These are phyloP conservation scores for Ricordea florida DNA, from an alignment of 92 coral and sea anemone species.

Conservation along the genomic window DNA sequence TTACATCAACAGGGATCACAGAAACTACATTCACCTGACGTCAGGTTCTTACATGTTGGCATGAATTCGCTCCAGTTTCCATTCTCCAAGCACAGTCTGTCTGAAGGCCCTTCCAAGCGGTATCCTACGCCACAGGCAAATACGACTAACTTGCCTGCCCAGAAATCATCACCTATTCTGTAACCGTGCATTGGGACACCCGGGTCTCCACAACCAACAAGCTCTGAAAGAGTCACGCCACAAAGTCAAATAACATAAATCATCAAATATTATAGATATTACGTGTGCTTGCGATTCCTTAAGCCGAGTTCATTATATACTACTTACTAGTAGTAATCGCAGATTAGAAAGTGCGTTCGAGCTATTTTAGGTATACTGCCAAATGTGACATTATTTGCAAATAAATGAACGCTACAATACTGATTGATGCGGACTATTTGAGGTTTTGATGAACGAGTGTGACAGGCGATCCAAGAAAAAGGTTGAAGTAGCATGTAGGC, in stretches of 20 bases:
- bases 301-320: not conserved
- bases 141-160: slow-evolving; percentile 77
- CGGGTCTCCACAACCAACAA: slow-evolving; percentile 80
- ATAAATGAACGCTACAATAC: not conserved
- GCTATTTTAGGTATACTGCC: too few relatives aligned
- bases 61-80: slow-evolving; percentile 80
- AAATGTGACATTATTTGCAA: too few relatives aligned
- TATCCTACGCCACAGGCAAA: slow-evolving; percentile 85
- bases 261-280: not conserved
- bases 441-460: too few relatives aligned
- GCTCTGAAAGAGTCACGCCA: slow-evolving; percentile 18
- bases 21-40: not conserved
- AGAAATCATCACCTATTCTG: slow-evolving; percentile 65
- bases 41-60: slow-evolving; percentile 62
- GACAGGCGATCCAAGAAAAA: too few relatives aligned
- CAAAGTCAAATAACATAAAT: too few relatives aligned
- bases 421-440: too few relatives aligned
- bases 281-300: not conserved
- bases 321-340: too few relatives aligned
- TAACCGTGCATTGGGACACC: slow-evolving; percentile 69
- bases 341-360: too few relatives aligned
- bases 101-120: slow-evolving; percentile 70
- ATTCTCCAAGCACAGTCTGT: slow-evolving; percentile 64
- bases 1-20: not conserved
- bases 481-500: too few relatives aligned